phyloP scores from a whole-genome alignment of 2,113 vertebrate genomes.

The Xyliphius kryptos region DNA sequence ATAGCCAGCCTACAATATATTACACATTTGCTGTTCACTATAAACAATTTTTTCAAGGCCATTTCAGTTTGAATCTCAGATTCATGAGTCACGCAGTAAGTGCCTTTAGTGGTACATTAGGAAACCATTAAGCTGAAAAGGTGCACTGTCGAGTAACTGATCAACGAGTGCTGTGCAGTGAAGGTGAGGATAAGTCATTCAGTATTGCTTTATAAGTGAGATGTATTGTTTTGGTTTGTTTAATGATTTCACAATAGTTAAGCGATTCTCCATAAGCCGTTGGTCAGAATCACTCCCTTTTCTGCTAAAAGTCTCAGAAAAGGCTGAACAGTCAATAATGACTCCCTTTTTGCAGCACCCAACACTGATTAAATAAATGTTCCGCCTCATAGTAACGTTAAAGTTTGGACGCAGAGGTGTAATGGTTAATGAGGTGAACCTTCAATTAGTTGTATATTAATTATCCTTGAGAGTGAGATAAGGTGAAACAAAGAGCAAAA shows the following conservation, averaged over 20 bases:
- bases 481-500: neutral
- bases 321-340: constrained; percentile 15
- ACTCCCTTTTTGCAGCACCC: constrained; percentile 20
- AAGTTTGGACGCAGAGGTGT: constrained; percentile 22
- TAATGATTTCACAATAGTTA: constrained; percentile 16
- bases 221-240: constrained; percentile 20
- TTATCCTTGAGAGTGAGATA: constrained; percentile 34
- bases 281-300: neutral
- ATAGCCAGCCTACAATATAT: too few species aligned
- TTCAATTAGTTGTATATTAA: constrained; percentile 37
- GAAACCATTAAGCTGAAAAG: constrained; percentile 12
- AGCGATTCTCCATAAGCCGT: neutral
- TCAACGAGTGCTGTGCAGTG: constrained; percentile 5
- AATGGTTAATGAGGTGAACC: constrained; percentile 33
- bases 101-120: constrained; percentile 9
- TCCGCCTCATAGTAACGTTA: constrained; percentile 26
- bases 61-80: neutral
- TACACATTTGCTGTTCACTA: too few species aligned
- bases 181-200: constrained; percentile 18
- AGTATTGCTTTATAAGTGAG: constrained; percentile 29
- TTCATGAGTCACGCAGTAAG: neutral
- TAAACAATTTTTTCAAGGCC: neutral
- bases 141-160: constrained; percentile 18
- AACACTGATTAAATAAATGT: constrained; percentile 34
- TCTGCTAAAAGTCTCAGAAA: neutral